phyloP scores from a whole-genome alignment of 2,888 invertebrate genomes.

The Xestia c-nigrum region DNA sequence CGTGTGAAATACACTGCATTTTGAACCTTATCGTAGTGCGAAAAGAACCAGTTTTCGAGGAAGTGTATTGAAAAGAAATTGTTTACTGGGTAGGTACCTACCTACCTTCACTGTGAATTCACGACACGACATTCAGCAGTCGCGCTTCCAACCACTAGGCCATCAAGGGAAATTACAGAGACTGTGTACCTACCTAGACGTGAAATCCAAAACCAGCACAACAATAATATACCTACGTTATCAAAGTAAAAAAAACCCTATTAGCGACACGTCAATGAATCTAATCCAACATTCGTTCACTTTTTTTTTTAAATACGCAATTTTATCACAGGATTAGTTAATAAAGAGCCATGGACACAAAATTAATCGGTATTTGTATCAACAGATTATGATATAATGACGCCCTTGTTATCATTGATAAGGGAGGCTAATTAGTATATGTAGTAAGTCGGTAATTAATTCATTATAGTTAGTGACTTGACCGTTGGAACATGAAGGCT shows the following conservation, averaged over 20 bases:
- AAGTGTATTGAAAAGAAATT: too few species aligned
- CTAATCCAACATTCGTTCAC: constrained; percentile 51
- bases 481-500: constrained; percentile 80
- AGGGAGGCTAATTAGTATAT: constrained; percentile 63
- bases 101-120: too few species aligned
- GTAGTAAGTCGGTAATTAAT: constrained; percentile 61
- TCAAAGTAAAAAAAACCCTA: constrained; percentile 31
- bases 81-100: too few species aligned
- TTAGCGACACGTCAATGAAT: constrained; percentile 6
- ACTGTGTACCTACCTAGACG: neutral
- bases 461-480: constrained; percentile 65
- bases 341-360: constrained; percentile 49
- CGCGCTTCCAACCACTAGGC: too few species aligned
- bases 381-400: constrained; percentile 71
- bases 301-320: constrained; percentile 57
- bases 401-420: constrained; percentile 64
- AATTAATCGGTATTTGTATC: constrained; percentile 72
- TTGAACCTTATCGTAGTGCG: too few species aligned
- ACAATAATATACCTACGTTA: constrained; percentile 7
- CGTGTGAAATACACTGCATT: too few species aligned
- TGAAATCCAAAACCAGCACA: constrained; percentile 17
- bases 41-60: too few species aligned
- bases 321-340: constrained; percentile 69
- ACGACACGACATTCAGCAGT: too few species aligned
- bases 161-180: too few species aligned